phyloP scores from a whole-genome alignment of 1,140 invertebrate species.

The Brachystomella parvula region DNA sequence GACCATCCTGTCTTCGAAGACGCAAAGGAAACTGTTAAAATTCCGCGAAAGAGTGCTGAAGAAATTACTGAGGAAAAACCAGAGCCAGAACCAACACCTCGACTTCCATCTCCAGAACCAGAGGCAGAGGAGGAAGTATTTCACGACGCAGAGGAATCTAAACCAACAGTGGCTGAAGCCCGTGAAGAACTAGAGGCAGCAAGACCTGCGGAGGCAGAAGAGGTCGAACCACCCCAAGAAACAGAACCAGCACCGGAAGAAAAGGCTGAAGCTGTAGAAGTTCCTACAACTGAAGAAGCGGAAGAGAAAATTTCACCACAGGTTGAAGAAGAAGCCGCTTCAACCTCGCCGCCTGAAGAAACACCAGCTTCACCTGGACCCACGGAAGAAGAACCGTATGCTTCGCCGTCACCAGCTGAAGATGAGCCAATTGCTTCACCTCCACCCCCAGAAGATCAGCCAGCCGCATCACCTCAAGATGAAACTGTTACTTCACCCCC shows the following conservation, averaged over 20 bases:
- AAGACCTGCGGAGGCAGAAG: too few relatives aligned
- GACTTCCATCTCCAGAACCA: neutral
- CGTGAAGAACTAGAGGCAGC: neutral
- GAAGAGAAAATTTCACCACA: neutral
- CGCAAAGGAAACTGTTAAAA: slow-evolving; percentile 20
- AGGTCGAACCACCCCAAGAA: too few relatives aligned
- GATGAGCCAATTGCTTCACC: neutral
- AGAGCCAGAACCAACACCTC: slow-evolving; percentile 6
- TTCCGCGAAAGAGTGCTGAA: neutral
- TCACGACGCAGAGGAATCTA: neutral
- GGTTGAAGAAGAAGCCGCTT: neutral
- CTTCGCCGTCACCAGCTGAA: neutral
- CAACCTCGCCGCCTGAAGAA: neutral
- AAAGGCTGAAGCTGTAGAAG: neutral
- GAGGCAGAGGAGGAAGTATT: neutral
- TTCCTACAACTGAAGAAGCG: neutral
- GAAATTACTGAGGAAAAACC: neutral
- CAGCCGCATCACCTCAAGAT: too few relatives aligned
- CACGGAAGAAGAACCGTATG: too few relatives aligned
- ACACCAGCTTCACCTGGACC: neutral
- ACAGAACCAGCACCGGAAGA: neutral
- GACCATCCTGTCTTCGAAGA: slow-evolving; percentile 1
- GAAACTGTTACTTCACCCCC: too few relatives aligned
- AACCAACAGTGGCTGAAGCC: neutral
- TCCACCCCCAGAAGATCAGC: neutral